These are phyloP conservation scores for Drosophila kambysellisi DNA, from an alignment of 2,888 invertebrate species.

Conservation along the genomic window DNA sequence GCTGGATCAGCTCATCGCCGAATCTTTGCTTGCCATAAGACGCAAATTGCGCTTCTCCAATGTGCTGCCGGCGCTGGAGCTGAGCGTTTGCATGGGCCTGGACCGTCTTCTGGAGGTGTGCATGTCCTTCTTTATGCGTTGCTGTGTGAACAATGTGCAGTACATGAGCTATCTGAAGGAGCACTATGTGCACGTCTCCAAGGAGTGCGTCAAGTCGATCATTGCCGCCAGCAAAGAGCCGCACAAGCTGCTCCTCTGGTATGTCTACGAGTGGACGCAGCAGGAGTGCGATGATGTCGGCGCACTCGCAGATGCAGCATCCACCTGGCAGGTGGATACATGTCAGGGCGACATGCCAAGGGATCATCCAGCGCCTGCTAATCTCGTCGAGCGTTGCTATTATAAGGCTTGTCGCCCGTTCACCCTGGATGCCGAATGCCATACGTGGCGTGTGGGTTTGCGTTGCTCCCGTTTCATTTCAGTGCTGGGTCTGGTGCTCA, in stretches of 20 bases:
- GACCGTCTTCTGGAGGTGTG: slow-evolving; percentile 76
- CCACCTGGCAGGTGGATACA: slow-evolving; percentile 38
- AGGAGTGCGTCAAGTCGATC: slow-evolving; percentile 83
- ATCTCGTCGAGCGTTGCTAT: slow-evolving; percentile 81
- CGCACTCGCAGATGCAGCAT: slow-evolving; percentile 48
- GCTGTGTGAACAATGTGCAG: slow-evolving; percentile 82
- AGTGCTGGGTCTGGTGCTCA: slow-evolving; percentile 80
- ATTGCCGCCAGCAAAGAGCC: slow-evolving; percentile 77
- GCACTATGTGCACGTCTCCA: slow-evolving; percentile 83
- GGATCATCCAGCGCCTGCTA: slow-evolving; percentile 35
- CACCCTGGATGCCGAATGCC: slow-evolving; percentile 74
- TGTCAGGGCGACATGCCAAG: slow-evolving; percentile 1
- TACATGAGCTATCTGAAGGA: slow-evolving; percentile 80
- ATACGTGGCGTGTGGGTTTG: slow-evolving; percentile 76
- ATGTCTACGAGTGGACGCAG: slow-evolving; percentile 84
- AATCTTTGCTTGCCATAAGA: slow-evolving; percentile 78
- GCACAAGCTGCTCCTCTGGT: slow-evolving; percentile 81
- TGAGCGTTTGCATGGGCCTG: slow-evolving; percentile 83
- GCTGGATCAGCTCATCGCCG: slow-evolving; percentile 76
- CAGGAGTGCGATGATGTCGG: slow-evolving; percentile 82
- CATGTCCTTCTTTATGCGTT: slow-evolving; percentile 83
- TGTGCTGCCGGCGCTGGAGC: slow-evolving; percentile 83
- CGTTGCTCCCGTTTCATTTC: slow-evolving; percentile 83
- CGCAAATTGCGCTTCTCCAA: slow-evolving; percentile 83
- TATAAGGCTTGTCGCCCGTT: slow-evolving; percentile 84